phyloP scores from a whole-genome alignment of 2,888 invertebrate species.

The Lithophane ornitopus region DNA sequence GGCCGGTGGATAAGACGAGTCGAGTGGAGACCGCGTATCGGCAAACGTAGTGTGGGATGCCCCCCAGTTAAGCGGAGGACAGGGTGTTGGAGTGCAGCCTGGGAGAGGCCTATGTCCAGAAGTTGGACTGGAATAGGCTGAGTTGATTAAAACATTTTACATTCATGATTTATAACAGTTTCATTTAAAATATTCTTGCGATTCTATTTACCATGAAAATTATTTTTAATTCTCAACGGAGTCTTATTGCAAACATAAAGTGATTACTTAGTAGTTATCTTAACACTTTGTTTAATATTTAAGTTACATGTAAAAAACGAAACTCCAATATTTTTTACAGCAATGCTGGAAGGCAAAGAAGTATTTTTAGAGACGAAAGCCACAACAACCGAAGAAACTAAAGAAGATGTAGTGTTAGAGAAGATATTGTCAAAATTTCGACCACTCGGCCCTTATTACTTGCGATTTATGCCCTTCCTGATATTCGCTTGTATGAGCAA shows the following conservation, averaged over 20 bases:
- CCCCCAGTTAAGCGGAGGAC: too few relatives aligned
- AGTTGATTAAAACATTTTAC: too few relatives aligned
- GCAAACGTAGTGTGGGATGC: too few relatives aligned
- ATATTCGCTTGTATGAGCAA: constrained; percentile 58
- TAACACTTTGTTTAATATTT: neutral
- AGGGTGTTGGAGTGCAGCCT: too few relatives aligned
- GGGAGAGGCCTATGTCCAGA: too few relatives aligned
- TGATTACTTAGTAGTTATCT: too few relatives aligned
- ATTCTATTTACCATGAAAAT: neutral
- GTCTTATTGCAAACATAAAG: neutral
- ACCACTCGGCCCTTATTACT: constrained; percentile 60
- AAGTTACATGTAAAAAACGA: neutral
- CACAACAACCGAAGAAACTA: constrained; percentile 6
- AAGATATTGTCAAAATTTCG: constrained; percentile 61
- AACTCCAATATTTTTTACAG: constrained; percentile 7
- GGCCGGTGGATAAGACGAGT: too few relatives aligned
- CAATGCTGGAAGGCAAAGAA: constrained; percentile 30
- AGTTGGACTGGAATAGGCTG: too few relatives aligned
- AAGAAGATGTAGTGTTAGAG: constrained; percentile 52
- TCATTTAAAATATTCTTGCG: too few relatives aligned
- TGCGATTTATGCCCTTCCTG: constrained; percentile 63
- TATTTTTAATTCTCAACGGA: neutral
- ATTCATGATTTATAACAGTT: too few relatives aligned
- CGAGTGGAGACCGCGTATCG: too few relatives aligned
- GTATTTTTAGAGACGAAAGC: constrained; percentile 71